Percentiles rank a stretch among this genome's conserved stretches.
phyloP scores from a whole-genome alignment of 2,888 invertebrate species.

The Nesidiocoris tenuis region DNA sequence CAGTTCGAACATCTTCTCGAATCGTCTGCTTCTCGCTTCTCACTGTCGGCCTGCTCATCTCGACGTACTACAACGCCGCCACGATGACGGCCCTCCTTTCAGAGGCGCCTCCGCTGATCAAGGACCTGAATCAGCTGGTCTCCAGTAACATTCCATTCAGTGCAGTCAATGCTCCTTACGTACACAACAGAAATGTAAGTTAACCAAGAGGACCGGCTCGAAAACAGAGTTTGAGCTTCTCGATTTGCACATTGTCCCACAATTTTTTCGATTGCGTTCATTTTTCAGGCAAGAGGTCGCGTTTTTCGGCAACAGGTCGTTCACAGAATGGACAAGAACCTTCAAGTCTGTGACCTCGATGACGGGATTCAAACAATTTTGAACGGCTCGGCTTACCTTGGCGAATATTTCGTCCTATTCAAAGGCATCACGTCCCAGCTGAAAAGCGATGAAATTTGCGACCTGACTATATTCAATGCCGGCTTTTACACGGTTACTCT shows the following conservation, averaged over 20 bases:
- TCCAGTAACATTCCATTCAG: not conserved
- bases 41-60: constrained; percentile 12
- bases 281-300: not conserved
- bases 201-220: no score
- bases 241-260: not conserved
- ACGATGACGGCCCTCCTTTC: constrained; percentile 33
- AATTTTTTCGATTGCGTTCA: not conserved
- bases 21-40: constrained; percentile 23
- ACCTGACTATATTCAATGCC: constrained; percentile 11
- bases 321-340: not conserved
- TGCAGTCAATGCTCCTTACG: constrained; percentile 7
- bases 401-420: constrained; percentile 19
- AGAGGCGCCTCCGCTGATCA: constrained; percentile 11
- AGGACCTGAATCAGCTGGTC: constrained; percentile 15
- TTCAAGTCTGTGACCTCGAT: not conserved
- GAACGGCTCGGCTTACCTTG: constrained; percentile 21
- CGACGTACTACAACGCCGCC: constrained; percentile 41
- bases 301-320: not conserved
- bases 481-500: not conserved
- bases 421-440: constrained; percentile 8
- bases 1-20: constrained; percentile 7
- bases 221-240: not conserved
- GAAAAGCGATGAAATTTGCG: constrained; percentile 25
- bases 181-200: not conserved
- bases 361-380: constrained; percentile 8